phyloP scores from a whole-genome alignment of 2,113 vertebrate genomes.

The Dolichotis patagonum region DNA sequence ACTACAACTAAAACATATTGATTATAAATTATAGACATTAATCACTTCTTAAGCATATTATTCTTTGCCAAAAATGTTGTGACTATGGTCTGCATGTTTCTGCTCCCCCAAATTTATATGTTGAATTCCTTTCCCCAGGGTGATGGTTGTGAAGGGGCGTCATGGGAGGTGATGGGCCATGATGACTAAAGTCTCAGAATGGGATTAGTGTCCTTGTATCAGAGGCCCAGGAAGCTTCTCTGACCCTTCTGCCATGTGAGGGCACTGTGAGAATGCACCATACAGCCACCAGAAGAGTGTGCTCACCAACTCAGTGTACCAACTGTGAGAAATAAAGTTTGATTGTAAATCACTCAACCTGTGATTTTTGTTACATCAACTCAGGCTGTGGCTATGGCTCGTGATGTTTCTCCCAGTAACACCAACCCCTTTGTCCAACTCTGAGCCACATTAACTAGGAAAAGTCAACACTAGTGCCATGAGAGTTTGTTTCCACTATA shows the following conservation, averaged over 20 bases:
- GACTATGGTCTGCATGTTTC: background rate
- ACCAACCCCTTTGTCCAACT: background rate
- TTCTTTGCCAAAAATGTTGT: background rate
- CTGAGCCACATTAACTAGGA: background rate
- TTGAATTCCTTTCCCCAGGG: background rate
- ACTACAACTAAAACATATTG: background rate
- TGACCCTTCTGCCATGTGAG: background rate
- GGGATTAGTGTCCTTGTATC: background rate
- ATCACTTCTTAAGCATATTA: background rate
- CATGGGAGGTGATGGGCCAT: background rate
- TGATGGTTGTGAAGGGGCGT: background rate
- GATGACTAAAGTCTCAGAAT: background rate
- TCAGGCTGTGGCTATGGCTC: too few relatives aligned
- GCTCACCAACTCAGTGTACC: background rate
- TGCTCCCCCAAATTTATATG: background rate
- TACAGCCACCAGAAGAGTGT: background rate
- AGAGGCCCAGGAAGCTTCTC: background rate
- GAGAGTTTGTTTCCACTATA: background rate
- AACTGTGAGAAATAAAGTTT: background rate
- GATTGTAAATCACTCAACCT: background rate
- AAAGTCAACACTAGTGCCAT: background rate
- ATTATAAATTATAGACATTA: background rate
- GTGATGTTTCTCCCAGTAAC: background rate
- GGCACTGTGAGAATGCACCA: background rate
- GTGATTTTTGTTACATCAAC: background rate